Conservation (phyloP, 2,797 vertebrate genomes). For the Lagocephalus sceleratus region DNA sequence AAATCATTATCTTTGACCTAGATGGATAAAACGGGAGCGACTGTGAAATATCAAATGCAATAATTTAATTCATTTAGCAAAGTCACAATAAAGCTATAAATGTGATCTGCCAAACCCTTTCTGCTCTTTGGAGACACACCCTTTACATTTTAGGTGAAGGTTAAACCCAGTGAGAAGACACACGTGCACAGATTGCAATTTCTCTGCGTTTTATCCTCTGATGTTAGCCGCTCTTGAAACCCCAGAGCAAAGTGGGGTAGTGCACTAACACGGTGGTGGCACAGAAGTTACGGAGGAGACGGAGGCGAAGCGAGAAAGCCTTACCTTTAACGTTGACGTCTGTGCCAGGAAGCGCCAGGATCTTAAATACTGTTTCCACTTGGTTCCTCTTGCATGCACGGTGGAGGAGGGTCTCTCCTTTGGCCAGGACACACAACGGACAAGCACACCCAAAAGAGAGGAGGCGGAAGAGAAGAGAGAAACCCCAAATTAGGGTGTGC, state of each 20-base stretch:
- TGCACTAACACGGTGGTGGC: conserved; percentile 31
- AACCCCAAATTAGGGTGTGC: conserved; percentile 71
- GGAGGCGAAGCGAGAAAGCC: conserved; percentile 49
- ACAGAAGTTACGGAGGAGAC: conserved; percentile 27
- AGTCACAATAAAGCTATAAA: conserved; percentile 51
- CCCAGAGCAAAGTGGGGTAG: conserved; percentile 41
- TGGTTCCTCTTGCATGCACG: conserved; percentile 92
- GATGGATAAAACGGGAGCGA: conserved; percentile 42
- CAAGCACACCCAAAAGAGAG: conserved; percentile 67
- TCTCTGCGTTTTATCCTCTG: conserved; percentile 30
- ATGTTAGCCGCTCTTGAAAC: conserved; percentile 47
- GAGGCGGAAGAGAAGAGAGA: conserved; percentile 60
- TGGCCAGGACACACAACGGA: conserved; percentile 75
- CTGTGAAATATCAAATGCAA: conserved; percentile 53
- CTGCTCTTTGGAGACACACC: conserved; percentile 64
- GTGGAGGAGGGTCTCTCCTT: conserved; percentile 95
- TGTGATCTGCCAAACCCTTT: conserved; percentile 37
- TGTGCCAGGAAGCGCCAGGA: conserved; percentile 84
- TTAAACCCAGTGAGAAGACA: conserved; percentile 68
- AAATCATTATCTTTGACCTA: conserved; percentile 59
- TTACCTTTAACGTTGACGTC: conserved; percentile 94
- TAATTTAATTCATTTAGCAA: conserved; percentile 39
- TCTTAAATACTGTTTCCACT: conserved; percentile 85
- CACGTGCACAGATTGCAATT: conserved; percentile 27
- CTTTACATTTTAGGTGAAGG: conserved; percentile 73